A percentile compares a stretch with the other conserved stretches of the same genome.
Evolutionary conservation across 2,797 vertebrate genomes (phyloP).

Genomic region (Babyrousa celebensis): DNA sequence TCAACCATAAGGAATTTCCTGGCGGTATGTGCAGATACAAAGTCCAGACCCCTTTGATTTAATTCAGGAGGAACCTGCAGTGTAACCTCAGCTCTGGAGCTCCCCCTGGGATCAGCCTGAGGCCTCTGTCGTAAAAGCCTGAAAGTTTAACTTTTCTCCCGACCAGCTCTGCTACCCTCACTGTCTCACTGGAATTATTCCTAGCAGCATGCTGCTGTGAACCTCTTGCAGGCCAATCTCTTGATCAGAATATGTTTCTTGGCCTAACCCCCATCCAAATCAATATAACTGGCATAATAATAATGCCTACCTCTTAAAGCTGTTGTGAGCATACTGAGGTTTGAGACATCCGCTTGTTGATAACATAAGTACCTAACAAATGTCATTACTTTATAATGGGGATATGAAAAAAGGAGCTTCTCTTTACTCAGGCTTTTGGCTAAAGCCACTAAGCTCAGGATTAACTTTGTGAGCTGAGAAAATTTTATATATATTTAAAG

Average conservation of each 20-base stretch:
- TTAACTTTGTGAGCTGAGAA: conserved; percentile 28
- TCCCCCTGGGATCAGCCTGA: not conserved
- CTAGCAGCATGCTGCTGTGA: not conserved
- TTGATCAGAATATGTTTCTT: not conserved
- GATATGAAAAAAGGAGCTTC: not conserved
- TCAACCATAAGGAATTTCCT: not conserved
- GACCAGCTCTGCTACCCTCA: not conserved
- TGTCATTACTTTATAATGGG: conserved; percentile 52
- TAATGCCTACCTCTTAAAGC: not conserved
- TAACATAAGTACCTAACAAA: not conserved
- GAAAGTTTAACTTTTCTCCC: not conserved
- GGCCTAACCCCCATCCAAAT: not conserved
- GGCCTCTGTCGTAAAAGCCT: not conserved
- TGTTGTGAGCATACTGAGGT: not conserved
- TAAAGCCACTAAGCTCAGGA: not conserved
- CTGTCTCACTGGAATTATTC: accelerated
- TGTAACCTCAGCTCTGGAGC: not conserved
- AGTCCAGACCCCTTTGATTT: not conserved
- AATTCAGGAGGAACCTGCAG: not conserved
- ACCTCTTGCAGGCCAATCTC: not conserved
- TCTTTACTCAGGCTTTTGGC: not conserved
- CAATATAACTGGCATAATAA: not conserved
- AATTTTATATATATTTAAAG: conserved; percentile 59
- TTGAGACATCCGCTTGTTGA: not conserved
- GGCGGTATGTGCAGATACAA: not conserved